Evolutionary conservation across 2,888 invertebrate species (phyloP).

Genomic region (Stenolophus ochropezus): DNA sequence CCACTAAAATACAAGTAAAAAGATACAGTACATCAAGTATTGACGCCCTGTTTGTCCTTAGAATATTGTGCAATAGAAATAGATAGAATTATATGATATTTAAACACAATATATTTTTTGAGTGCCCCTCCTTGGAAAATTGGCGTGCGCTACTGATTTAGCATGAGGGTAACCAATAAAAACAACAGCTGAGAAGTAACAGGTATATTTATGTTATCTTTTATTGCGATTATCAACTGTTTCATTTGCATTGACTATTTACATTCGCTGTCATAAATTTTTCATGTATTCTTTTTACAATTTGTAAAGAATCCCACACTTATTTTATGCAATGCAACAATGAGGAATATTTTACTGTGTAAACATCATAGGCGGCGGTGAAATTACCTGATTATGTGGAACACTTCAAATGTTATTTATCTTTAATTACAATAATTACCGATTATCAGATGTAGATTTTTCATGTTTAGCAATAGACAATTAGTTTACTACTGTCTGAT

Average conservation of each 20-base stretch:
- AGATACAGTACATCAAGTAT: too few relatives aligned
- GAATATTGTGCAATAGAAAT: too few relatives aligned
- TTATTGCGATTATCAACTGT: conserved; percentile 3
- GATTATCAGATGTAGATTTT: not conserved
- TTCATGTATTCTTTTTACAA: not conserved
- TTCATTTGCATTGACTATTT: conserved; percentile 2
- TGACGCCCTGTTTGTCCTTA: too few relatives aligned
- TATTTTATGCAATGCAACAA: not conserved
- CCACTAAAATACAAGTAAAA: too few relatives aligned
- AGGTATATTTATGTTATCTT: conserved; percentile 12
- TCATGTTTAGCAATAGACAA: not conserved
- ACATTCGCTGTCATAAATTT: not conserved
- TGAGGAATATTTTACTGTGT: not conserved
- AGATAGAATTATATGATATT: too few relatives aligned
- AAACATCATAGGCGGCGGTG: not conserved
- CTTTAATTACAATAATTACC: not conserved
- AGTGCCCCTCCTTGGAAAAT: not conserved
- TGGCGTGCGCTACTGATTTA: not conserved
- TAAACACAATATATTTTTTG: too few relatives aligned
- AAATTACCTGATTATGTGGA: not conserved
- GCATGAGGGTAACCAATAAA: not conserved
- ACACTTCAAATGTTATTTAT: not conserved
- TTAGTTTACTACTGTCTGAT: not conserved
- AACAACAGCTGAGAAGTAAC: not conserved
- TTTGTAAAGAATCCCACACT: not conserved